phyloP scores from a whole-genome alignment of 2,113 vertebrate species.

The Crotalus tigris region DNA sequence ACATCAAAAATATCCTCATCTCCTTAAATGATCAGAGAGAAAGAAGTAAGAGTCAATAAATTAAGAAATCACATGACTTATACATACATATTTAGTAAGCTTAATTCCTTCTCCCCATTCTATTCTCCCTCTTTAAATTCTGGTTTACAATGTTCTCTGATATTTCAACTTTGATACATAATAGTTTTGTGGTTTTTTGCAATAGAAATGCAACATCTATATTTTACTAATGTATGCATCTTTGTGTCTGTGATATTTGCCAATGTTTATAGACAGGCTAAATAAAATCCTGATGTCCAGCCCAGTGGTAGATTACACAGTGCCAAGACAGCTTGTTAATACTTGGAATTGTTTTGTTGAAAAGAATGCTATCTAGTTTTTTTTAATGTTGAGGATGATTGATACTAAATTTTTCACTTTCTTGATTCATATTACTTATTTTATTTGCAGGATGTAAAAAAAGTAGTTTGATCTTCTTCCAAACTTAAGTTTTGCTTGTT shows the following conservation, averaged over 20 bases:
- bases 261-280: background rate
- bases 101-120: background rate
- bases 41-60: background rate
- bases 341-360: background rate
- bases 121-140: background rate
- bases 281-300: background rate
- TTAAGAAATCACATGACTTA: background rate
- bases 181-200: background rate
- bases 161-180: background rate
- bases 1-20: background rate
- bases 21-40: background rate
- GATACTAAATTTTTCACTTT: background rate
- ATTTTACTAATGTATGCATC: background rate
- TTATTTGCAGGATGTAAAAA: slow-evolving; percentile 3
- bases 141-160: background rate
- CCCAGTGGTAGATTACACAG: background rate
- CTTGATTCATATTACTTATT: background rate
- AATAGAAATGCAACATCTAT: background rate
- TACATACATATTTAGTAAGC: background rate
- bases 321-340: background rate
- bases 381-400: background rate
- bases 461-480: background rate
- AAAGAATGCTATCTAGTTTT: background rate
- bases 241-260: background rate
- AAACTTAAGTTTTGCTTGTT: slow-evolving; percentile 20